Evolutionary conservation across 1,140 invertebrate species (phyloP), one percentile per base, ranked within the genome.

Genomic region (Himalopsyche phryganea): DNA sequence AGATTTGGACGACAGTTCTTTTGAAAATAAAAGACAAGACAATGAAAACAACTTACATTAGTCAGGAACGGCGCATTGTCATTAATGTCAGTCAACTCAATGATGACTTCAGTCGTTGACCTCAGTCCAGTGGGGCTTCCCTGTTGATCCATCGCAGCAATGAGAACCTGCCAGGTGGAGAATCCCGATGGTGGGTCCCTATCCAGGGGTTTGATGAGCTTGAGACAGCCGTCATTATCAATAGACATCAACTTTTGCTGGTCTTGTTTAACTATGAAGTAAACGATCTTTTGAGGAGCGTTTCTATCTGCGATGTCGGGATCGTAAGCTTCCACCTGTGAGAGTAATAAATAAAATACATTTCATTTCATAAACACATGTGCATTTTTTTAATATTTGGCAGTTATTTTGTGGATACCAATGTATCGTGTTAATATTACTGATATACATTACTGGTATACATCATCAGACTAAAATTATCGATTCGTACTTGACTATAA

Each of bases 31-130:
- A n/a, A n/a, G n/a, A n/a, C n/a, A n/a, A n/a, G n/a, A n/a, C n/a
- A n/a, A n/a, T n/a, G 9, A 28, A 9, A 28, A 28, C 3, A 28
- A 78, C 81, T 83, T 75, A 85, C 81, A 67, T 90, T 88, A 55
- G 89, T 85, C 46, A 96, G 76, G 69, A 86, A 89, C 0, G 93
- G 92, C 0, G 88, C 88, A 73, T 95, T 95, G 67, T 96, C 92
- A 68, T 95, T 96, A 50, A 94, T 91, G 66, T 95, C 92, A 2
- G 80, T 81, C 1, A 95, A 69, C 28, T 81, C 83, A 35, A 95
- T 86, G 15, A 85, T 83, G 1, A 96, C 85, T 68, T 86, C 84
- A 0, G 85, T 83, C 1, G 81, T 81, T 1, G 76, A 78, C 9
- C 78, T 75, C 6, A 89, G 70, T 11, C 83, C 84, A 13, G 72